Evolutionary conservation across 2,888 invertebrate species (phyloP).

Genomic region (Alcis repandata): DNA sequence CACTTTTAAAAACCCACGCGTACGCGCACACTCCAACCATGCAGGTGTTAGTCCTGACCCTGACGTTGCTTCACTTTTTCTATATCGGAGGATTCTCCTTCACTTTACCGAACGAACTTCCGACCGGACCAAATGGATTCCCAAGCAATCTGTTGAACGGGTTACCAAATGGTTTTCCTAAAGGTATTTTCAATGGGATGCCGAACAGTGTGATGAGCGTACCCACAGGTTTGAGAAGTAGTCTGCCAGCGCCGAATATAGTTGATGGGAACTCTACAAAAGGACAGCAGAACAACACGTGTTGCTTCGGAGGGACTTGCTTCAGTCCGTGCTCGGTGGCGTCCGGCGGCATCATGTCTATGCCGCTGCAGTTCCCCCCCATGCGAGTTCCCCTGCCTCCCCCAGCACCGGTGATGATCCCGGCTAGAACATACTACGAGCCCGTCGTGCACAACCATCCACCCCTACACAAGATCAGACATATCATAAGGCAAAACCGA

Average conservation of each 20-base stretch:
- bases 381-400: too few species aligned
- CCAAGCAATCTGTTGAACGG: background rate
- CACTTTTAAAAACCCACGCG: conserved; percentile 20
- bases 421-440: conserved; percentile 65
- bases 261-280: background rate
- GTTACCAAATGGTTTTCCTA: conserved; percentile 7
- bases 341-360: background rate
- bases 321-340: conserved; percentile 30
- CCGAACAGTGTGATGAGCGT: conserved; percentile 1
- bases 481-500: conserved; percentile 54
- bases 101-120: conserved; percentile 17
- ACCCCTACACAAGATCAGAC: conserved; percentile 59
- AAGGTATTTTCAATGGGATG: conserved; percentile 12
- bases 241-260: background rate
- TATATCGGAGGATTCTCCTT: conserved; percentile 14
- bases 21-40: conserved; percentile 25
- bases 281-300: conserved; percentile 20
- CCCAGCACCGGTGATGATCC: conserved; percentile 60
- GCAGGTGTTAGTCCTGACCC: conserved; percentile 27
- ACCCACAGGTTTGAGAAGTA: background rate
- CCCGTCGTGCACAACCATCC: conserved; percentile 75
- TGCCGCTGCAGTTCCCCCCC: conserved; percentile 15
- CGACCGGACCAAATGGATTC: background rate
- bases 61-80: conserved; percentile 9
- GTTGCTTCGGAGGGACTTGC: conserved; percentile 35